Conservation (phyloP, 2,113 vertebrate genomes). For the Scophthalmus maximus region DNA sequence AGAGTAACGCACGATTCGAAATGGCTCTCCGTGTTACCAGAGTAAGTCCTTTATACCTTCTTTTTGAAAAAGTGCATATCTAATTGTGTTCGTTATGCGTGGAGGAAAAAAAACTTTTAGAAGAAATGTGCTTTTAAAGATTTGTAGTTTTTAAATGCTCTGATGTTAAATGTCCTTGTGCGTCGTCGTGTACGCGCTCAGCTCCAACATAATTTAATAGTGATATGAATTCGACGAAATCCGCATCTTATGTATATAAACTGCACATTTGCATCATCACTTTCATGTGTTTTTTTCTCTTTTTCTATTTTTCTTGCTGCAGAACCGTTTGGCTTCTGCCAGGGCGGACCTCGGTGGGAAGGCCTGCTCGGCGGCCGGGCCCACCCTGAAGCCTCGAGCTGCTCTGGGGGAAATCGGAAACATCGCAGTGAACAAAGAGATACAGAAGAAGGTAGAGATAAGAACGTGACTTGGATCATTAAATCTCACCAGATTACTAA, state of each 20-base stretch:
- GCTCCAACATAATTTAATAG: too few relatives aligned
- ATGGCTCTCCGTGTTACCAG: slow-evolving; percentile 82
- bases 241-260: too few relatives aligned
- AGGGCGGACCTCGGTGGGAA: slow-evolving; percentile 70
- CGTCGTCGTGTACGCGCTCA: too few relatives aligned
- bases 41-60: slow-evolving; percentile 50
- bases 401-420: slow-evolving; percentile 86
- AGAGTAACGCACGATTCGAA: not conserved
- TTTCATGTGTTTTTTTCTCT: too few relatives aligned
- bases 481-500: too few relatives aligned
- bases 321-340: slow-evolving; percentile 82
- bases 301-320: not conserved
- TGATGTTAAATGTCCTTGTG: too few relatives aligned
- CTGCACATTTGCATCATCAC: too few relatives aligned
- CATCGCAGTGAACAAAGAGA: slow-evolving; percentile 34
- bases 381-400: slow-evolving; percentile 68
- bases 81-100: too few relatives aligned
- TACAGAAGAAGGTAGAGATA: slow-evolving; percentile 80
- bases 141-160: accelerated
- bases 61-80: not conserved
- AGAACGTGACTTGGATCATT: not conserved
- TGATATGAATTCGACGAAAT: too few relatives aligned
- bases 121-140: accelerated
- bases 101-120: too few relatives aligned
- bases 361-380: slow-evolving; percentile 50